Evolutionary conservation across 2,888 invertebrate species (phyloP), one percentile per base, ranked within the genome.

Genomic region (Seladonia tumulorum): DNA sequence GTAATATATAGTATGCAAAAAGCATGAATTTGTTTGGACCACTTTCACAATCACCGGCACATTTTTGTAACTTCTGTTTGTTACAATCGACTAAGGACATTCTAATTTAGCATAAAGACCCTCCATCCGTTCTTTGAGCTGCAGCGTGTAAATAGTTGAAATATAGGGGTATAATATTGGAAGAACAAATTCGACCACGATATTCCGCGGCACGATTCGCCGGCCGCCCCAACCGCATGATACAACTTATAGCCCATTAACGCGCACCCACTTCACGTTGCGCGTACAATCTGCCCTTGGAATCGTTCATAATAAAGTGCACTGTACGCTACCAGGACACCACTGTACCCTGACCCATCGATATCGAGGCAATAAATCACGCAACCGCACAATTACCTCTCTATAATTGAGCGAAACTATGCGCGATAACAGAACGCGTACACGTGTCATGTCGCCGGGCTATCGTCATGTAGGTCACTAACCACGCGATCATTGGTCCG

Each of bases 241-340:
- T 71, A 49, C 81, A 53, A 85, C 85, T 85, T 81, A 85, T 72
- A 47, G 85, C 42, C 86, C 86, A 86, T 86, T 85, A 86, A 77
- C 85, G 57, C 53, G 70, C 42, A 29, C 53, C 84, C 80, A 76
- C 79, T 85, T 84, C 79, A 77, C 81, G 68, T 83, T 66, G 71
- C 75, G 79, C 72, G 49, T 73, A 49, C 81, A 85, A 81, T 81
- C 75, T 76, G 85, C 71, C 75, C 86, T 86, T 79, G 86, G 76
- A 78, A 76, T 68, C 49, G 74, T 86, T 76, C 77, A 79, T 76
- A 86, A 86, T 76, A 68, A 78, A 86, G 76, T 60, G 39, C 75
- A 49, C 49, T 76, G 57, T 75, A 68, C 72, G 22, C 70, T 66
- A 70, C 57, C 70, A 70, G 53, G 14, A 49, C 10, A n/a, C 60